Evolutionary conservation across 2,888 invertebrate genomes (phyloP).

Genomic region (Apotomis turbidana): DNA sequence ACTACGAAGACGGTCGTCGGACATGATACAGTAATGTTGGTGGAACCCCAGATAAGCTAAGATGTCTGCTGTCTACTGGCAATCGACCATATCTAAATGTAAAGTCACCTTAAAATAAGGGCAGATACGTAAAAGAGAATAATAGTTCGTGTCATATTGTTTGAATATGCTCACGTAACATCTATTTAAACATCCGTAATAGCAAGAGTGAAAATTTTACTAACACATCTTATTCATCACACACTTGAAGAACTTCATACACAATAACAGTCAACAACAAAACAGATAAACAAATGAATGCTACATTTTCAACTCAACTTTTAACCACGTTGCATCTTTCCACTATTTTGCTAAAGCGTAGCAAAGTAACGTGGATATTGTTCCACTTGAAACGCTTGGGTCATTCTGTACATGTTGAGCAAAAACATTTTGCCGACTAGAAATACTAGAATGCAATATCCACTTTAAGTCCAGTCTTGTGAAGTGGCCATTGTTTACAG

Average conservation of each 20-base stretch:
- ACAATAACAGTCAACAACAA: not conserved
- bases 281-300: not conserved
- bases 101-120: too few species aligned
- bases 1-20: slow-evolving; percentile 8
- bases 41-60: slow-evolving; percentile 2
- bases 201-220: too few species aligned
- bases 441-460: slow-evolving; percentile 7
- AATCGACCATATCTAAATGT: not conserved
- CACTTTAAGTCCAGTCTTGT: not conserved
- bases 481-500: not conserved
- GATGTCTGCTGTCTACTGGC: slow-evolving; percentile 2
- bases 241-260: too few species aligned
- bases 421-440: not conserved
- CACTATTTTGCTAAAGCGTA: not conserved
- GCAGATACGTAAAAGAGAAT: too few species aligned
- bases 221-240: too few species aligned
- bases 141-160: too few species aligned
- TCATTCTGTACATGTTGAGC: not conserved
- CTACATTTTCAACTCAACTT: not conserved
- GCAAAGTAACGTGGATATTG: slow-evolving; percentile 2
- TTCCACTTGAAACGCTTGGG: slow-evolving; percentile 2
- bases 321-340: not conserved
- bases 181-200: too few species aligned
- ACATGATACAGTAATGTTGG: slow-evolving; percentile 12
- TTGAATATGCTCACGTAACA: too few species aligned